Percentiles rank a stretch among this genome's conserved stretches.
Evolutionary conservation across 2,888 invertebrate genomes (phyloP).

Genomic region (Orthosia cruda): DNA sequence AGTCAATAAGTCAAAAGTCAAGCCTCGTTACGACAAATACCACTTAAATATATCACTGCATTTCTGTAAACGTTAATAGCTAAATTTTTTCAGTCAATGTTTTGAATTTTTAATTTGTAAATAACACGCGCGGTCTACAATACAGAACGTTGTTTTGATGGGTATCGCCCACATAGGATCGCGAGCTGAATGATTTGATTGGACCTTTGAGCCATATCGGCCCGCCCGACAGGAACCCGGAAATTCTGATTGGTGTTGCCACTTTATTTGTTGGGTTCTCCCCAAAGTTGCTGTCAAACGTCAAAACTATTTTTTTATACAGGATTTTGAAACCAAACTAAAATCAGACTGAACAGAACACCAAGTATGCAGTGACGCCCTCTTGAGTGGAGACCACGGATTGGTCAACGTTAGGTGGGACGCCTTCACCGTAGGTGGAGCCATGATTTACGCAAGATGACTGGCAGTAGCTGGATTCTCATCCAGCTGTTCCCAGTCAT

Average conservation of each 20-base stretch:
- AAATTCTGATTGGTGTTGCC: slow-evolving; percentile 74
- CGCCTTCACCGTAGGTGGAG: too few species aligned
- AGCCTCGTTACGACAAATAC: slow-evolving; percentile 61
- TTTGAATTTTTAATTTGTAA: slow-evolving; percentile 74
- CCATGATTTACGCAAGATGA: too few species aligned
- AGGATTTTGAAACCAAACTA: not conserved
- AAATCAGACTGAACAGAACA: not conserved
- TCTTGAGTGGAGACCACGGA: too few species aligned
- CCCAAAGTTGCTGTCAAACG: slow-evolving; percentile 36
- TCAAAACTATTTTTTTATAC: not conserved
- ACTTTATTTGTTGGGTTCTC: slow-evolving; percentile 46
- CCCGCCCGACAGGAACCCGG: slow-evolving; percentile 77
- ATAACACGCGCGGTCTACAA: slow-evolving; percentile 78
- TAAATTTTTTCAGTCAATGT: slow-evolving; percentile 79
- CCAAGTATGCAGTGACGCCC: not conserved
- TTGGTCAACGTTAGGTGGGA: too few species aligned
- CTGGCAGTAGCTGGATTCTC: too few species aligned
- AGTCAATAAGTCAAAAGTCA: slow-evolving; percentile 75
- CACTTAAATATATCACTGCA: slow-evolving; percentile 74
- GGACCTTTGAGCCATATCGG: slow-evolving; percentile 75
- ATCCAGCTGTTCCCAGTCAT: too few species aligned
- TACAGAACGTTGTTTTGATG: slow-evolving; percentile 79
- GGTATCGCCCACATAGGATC: slow-evolving; percentile 81
- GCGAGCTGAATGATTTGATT: slow-evolving; percentile 84
- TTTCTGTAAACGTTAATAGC: slow-evolving; percentile 63